Evolutionary conservation across 2,797 vertebrate genomes (phyloP).

Genomic region (Sebastes hopkinsi): DNA sequence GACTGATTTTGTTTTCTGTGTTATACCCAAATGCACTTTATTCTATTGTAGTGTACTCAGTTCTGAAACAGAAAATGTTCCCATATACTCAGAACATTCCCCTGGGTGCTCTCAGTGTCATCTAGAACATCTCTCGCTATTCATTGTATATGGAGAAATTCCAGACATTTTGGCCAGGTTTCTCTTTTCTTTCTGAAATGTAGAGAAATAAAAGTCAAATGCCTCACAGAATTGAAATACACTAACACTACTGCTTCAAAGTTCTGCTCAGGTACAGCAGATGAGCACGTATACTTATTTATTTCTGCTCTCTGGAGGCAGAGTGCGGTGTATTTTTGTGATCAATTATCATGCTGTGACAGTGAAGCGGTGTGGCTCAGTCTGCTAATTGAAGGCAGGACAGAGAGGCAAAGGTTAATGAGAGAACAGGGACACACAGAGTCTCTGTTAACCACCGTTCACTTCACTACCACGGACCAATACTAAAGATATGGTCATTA

Average conservation of each 20-base stretch:
- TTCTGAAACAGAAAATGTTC: too few species aligned
- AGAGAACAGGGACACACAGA: not conserved
- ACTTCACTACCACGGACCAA: not conserved
- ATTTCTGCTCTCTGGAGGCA: not conserved
- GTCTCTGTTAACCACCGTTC: not conserved
- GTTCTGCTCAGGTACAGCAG: not conserved
- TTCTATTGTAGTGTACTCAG: too few species aligned
- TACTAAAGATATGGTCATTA: not conserved
- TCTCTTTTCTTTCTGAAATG: not conserved
- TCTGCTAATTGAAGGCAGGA: slow-evolving; percentile 18
- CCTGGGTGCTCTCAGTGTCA: too few species aligned
- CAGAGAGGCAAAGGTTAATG: slow-evolving; percentile 29
- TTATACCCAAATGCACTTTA: too few species aligned
- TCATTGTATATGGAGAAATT: too few species aligned
- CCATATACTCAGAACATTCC: too few species aligned
- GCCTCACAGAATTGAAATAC: not conserved
- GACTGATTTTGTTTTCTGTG: too few species aligned
- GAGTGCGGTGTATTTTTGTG: not conserved
- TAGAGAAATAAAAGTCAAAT: not conserved
- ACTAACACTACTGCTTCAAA: not conserved
- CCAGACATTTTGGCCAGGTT: not conserved
- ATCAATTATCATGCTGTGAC: slow-evolving; percentile 1
- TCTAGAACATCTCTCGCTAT: too few species aligned
- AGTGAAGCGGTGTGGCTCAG: not conserved
- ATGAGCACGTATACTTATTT: not conserved